phyloP scores from a whole-genome alignment of 2,888 invertebrate species.

The Dione vanillae region DNA sequence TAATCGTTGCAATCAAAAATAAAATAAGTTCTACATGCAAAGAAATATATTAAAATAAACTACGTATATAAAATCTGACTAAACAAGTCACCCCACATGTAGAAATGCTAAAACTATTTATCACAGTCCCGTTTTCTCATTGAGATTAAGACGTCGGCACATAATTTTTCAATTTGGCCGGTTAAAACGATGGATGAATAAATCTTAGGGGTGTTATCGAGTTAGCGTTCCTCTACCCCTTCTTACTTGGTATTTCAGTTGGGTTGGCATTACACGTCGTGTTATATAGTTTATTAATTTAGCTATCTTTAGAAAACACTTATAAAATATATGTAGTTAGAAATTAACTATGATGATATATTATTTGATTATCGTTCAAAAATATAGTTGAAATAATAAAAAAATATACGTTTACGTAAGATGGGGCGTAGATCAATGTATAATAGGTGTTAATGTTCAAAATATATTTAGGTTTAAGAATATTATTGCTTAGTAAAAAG shows the following conservation, averaged over 20 bases:
- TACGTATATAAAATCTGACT: not conserved
- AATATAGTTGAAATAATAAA: not conserved
- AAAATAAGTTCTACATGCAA: no score
- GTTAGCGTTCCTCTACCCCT: constrained; percentile 64
- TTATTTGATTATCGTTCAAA: not conserved
- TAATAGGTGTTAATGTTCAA: no score
- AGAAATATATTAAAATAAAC: not conserved
- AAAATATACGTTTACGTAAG: not conserved
- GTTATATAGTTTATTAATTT: not conserved
- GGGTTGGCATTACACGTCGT: not conserved
- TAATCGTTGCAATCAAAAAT: no score
- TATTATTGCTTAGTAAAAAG: no score
- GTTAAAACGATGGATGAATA: constrained; percentile 81
- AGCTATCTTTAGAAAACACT: not conserved
- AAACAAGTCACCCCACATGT: constrained; percentile 6
- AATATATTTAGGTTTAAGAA: no score
- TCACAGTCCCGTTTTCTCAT: constrained; percentile 33
- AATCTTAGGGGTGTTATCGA: constrained; percentile 75
- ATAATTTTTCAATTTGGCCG: constrained; percentile 79
- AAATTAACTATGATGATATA: not conserved
- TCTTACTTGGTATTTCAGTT: constrained; percentile 36
- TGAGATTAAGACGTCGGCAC: constrained; percentile 65
- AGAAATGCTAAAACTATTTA: constrained; percentile 32
- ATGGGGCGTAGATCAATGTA: no score
- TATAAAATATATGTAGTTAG: not conserved